phyloP scores from a whole-genome alignment of 2,113 vertebrate species.

The Pseudopipra pipra region DNA sequence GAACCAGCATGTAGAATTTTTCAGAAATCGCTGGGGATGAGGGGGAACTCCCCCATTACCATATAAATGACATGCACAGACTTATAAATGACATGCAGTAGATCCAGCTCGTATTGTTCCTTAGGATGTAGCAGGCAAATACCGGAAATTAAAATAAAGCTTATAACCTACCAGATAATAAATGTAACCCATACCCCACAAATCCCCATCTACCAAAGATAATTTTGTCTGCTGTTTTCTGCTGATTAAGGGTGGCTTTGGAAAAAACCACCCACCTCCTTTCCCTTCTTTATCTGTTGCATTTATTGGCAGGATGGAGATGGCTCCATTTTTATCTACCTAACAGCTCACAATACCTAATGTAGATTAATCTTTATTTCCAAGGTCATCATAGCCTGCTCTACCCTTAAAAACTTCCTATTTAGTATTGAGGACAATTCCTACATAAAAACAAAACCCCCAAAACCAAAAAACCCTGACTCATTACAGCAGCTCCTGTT shows the following conservation, averaged over 20 bases:
- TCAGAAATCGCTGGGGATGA: background rate
- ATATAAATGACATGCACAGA: conserved; percentile 23
- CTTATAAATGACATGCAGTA: background rate
- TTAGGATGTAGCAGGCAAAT: background rate
- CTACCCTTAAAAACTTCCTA: background rate
- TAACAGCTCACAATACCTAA: background rate
- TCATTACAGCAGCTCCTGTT: background rate
- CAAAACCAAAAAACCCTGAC: background rate
- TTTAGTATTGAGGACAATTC: background rate
- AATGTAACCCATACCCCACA: conserved; percentile 34
- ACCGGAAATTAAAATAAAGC: conserved; percentile 50
- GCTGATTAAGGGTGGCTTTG: conserved; percentile 42
- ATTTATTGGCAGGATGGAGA: conserved; percentile 15
- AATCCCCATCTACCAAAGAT: conserved; percentile 41
- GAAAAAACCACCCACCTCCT: background rate
- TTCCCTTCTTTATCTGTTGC: background rate
- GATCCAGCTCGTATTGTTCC: background rate
- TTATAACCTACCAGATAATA: conserved; percentile 40
- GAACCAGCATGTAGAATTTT: background rate
- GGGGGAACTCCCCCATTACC: conserved; percentile 13
- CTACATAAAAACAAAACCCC: background rate
- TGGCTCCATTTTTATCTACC: conserved; percentile 8
- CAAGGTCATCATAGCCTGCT: background rate
- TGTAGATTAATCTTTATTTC: background rate
- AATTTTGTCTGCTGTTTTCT: conserved; percentile 45